phyloP scores from a whole-genome alignment of 1,140 invertebrate species.

The Planococcus citri region DNA sequence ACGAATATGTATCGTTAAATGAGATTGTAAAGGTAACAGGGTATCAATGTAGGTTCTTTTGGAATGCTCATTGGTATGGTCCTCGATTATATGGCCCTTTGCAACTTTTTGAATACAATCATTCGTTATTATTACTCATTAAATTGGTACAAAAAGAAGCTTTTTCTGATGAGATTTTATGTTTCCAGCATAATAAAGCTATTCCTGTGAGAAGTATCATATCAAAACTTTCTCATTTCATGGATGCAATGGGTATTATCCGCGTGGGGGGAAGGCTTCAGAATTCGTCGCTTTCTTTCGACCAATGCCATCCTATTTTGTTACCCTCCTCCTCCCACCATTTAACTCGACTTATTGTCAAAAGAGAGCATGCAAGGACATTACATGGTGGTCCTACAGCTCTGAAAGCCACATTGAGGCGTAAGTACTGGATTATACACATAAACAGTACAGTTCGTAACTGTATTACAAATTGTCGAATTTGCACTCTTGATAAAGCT shows the following conservation, averaged over 20 bases:
- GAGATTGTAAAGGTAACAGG: too few species aligned
- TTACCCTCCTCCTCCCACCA: background rate
- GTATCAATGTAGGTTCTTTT: background rate
- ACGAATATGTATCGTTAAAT: too few species aligned
- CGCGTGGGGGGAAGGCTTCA: conserved; percentile 21
- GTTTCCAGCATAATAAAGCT: background rate
- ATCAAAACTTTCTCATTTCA: background rate
- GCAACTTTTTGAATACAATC: background rate
- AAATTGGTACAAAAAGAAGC: too few species aligned
- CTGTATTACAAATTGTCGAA: background rate
- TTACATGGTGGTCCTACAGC: background rate
- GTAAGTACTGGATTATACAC: background rate
- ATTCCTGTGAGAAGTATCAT: background rate
- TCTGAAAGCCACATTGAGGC: background rate
- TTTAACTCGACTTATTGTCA: background rate
- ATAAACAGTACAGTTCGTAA: background rate
- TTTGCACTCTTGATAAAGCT: background rate
- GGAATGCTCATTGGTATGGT: background rate
- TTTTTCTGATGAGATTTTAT: background rate
- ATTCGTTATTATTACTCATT: background rate
- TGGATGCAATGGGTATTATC: conserved; percentile 17
- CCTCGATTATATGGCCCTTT: background rate
- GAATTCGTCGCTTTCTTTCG: background rate
- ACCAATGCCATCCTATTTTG: conserved; percentile 14
- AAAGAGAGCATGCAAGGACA: conserved; percentile 18